A percentile compares a stretch with the other conserved stretches of the same genome.
Conservation (phyloP, 1,140 invertebrate species). For the Bombyx mori region ASM3026992v2 NC_085123.1:14456001-14456500, state of each 20-base stretch:
- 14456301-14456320: conserved; percentile 30
- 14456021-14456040: not conserved
- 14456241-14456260: conserved; percentile 21
- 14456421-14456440: conserved; percentile 18
- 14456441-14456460: conserved; percentile 12
- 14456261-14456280: conserved; percentile 19
- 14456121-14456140: conserved; percentile 22
- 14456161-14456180: conserved; percentile 10
- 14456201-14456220: conserved; percentile 36
- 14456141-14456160: conserved; percentile 23
- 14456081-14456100: conserved; percentile 8
- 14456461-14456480: conserved; percentile 23
- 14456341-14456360: conserved; percentile 31
- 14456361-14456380: conserved; percentile 17
- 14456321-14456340: conserved; percentile 22
- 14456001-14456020: not conserved
- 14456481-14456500: conserved; percentile 33
- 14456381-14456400: conserved; percentile 23
- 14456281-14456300: conserved; percentile 27
- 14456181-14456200: conserved; percentile 11
- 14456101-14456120: conserved; percentile 17
- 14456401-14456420: conserved; percentile 21
- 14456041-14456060: conserved; percentile 21
- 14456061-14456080: conserved; percentile 16
- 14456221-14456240: conserved; percentile 31